Conservation (phyloP, 2,113 vertebrate species). For the Heterochromis multidens region DNA sequence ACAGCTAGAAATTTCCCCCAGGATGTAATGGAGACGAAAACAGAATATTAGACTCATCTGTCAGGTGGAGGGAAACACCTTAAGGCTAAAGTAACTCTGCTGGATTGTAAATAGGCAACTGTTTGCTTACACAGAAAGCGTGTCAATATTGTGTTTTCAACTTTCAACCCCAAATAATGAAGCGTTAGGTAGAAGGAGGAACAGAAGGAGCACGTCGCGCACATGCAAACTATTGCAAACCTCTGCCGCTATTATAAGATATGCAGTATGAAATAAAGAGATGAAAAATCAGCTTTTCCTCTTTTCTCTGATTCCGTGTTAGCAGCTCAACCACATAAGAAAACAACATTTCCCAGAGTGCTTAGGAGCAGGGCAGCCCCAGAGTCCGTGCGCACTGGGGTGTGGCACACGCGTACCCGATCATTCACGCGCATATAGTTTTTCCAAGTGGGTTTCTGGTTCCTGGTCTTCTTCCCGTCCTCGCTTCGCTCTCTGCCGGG, state of each 20-base stretch:
- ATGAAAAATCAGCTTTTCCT: rapidly evolving
- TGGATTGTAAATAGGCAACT: neutral
- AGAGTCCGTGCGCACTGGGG: constrained; percentile 2
- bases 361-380: neutral
- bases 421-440: constrained; percentile 14
- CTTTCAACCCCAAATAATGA: neutral
- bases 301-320: neutral
- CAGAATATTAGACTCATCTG: neutral
- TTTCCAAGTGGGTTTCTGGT: neutral
- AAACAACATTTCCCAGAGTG: constrained; percentile 56
- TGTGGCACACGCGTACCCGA: constrained; percentile 36
- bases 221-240: neutral
- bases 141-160: neutral
- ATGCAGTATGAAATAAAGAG: neutral
- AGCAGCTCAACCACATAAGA: neutral
- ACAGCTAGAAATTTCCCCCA: neutral
- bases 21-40: neutral
- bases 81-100: neutral
- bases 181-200: neutral
- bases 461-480: neutral
- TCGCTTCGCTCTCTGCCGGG: neutral
- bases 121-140: neutral
- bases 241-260: neutral
- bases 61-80: neutral
- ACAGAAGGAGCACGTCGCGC: neutral